phyloP scores from a whole-genome alignment of 2,113 vertebrate genomes.

The Trematocara marginatum region DNA sequence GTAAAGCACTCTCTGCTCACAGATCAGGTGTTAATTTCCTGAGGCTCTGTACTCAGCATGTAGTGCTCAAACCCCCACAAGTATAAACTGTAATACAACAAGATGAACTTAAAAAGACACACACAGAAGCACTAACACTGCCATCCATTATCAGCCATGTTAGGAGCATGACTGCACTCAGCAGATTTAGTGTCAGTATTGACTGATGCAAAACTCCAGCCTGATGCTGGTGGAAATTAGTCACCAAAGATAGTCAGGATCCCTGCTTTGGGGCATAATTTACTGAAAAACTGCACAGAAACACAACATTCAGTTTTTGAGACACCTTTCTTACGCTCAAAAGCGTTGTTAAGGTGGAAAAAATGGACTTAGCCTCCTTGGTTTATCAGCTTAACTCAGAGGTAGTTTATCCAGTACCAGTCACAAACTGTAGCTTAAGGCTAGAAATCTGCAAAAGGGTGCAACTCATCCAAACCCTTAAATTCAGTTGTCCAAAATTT shows the following conservation, averaged over 20 bases:
- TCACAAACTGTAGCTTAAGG: background rate
- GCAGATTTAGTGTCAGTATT: background rate
- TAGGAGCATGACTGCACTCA: background rate
- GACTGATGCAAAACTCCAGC: background rate
- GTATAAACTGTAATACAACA: background rate
- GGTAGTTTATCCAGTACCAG: background rate
- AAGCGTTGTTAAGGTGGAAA: background rate
- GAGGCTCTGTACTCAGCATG: background rate
- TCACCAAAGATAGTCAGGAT: fast-evolving
- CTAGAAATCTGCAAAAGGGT: background rate
- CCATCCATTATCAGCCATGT: background rate
- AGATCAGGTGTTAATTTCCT: background rate
- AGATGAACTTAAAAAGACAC: background rate
- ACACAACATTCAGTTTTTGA: background rate
- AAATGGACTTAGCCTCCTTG: background rate
- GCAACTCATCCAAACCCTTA: background rate
- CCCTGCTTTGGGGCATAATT: background rate
- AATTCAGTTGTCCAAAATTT: background rate
- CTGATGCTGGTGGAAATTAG: background rate
- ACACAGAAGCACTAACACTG: background rate
- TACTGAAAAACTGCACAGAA: background rate
- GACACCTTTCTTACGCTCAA: background rate
- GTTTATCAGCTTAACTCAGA: background rate
- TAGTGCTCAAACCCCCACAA: background rate
- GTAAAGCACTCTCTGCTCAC: background rate